Evolutionary conservation across 37 sponge, comb jelly and placozoan species (phyloP).

Genomic region (Ephydatia muelleri): DNA sequence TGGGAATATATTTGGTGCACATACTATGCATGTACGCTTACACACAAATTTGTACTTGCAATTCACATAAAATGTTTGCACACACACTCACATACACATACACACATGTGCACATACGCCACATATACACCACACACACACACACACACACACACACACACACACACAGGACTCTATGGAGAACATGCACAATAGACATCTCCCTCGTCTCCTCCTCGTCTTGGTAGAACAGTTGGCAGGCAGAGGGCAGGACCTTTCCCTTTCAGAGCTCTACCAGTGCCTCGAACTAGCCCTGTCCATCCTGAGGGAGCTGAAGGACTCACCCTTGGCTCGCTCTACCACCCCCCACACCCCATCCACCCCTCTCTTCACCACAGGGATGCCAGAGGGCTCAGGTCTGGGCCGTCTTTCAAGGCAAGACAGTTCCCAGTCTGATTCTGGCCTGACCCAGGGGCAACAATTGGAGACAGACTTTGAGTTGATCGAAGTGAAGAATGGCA

Average conservation of each 20-base stretch:
- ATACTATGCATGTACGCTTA: neutral
- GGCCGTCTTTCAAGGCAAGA: too few species aligned
- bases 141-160: too few species aligned
- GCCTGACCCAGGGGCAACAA: too few species aligned
- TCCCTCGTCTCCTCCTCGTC: neutral
- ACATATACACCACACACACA: too few species aligned
- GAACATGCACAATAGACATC: slow-evolving; percentile 6
- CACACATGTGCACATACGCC: too few species aligned
- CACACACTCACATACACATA: slow-evolving; percentile 28
- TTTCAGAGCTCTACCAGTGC: neutral
- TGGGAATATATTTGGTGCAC: neutral
- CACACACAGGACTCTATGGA: slow-evolving; percentile 27
- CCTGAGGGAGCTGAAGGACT: slow-evolving; percentile 5
- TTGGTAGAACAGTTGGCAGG: neutral
- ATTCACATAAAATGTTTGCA: too few species aligned
- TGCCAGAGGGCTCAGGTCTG: neutral
- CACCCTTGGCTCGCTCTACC: slow-evolving; percentile 6
- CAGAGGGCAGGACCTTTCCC: neutral
- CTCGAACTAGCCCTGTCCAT: neutral
- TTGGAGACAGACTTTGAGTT: too few species aligned
- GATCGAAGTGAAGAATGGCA: too few species aligned
- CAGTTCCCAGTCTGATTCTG: too few species aligned
- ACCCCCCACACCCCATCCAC: slow-evolving; percentile 17
- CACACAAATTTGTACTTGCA: slow-evolving; percentile 8
- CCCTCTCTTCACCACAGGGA: neutral